A percentile compares a stretch with the other conserved stretches of the same genome.
phyloP scores from a whole-genome alignment of 1,140 invertebrate genomes.

The Nebria ingens region DNA sequence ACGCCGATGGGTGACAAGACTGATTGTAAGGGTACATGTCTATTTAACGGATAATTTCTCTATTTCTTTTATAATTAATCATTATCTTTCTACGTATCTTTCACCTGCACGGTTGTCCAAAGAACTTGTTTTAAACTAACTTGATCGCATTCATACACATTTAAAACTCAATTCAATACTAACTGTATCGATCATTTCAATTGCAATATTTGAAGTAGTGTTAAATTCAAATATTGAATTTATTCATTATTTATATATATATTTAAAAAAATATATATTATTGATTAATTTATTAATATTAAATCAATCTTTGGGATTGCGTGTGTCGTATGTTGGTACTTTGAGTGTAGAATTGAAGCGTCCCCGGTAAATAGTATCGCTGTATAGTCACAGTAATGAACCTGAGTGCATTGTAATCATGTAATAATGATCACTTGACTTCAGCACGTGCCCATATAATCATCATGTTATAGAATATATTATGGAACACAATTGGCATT shows the following conservation, averaged over 20 bases:
- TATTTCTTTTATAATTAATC: conserved; percentile 21
- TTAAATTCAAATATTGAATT: neutral
- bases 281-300: neutral
- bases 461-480: neutral
- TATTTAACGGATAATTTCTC: conserved; percentile 19
- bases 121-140: no score
- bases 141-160: neutral
- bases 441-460: neutral
- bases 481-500: neutral
- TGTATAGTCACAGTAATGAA: neutral
- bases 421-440: neutral
- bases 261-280: no score
- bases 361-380: neutral
- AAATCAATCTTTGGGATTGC: neutral
- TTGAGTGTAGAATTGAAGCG: neutral
- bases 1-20: neutral
- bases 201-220: no score
- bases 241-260: neutral
- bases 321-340: neutral
- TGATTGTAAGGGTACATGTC: conserved; percentile 6
- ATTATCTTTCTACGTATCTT: conserved; percentile 15
- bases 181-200: neutral
- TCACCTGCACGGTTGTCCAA: conserved; percentile 1
- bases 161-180: neutral
- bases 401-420: neutral